Evolutionary conservation across 1,140 invertebrate species (phyloP), one percentile per base, ranked within the genome.

Genomic region (Conus betulinus): DNA sequence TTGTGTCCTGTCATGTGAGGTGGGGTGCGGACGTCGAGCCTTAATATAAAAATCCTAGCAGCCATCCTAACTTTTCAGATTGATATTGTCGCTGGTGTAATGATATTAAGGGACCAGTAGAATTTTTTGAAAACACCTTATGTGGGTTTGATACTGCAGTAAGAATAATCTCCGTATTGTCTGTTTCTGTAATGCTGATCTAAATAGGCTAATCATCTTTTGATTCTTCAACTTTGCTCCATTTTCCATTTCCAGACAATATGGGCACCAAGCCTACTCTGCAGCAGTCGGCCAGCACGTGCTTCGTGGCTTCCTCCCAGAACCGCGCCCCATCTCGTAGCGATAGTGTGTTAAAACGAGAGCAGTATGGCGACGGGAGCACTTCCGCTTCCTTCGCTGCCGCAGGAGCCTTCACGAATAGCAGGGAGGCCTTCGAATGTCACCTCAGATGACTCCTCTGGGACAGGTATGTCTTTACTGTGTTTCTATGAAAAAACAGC

Each of bases 221-320:
- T 39, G 39, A 39, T 39, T 39, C 39, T 39, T 39, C 39, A 39
- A 39, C 39, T 3, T 39, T 39, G 39, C 39, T 39, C 39, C 39
- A 39, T 39, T 39, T 39, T 39, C 39, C 39, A 39, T 20, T 78
- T 74, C 4, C 84, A 94, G 94, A 94, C 53, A 93, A 94, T 55
- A 90, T 81, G 10, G 93, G 93, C 7, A 51, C 90, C 2, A 90
- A 93, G 15, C 93, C 92, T 10, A 93, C 91, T 63, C 90, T 94
- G 5, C 91, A 92, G 13, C 93, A 93, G 53, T 90, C 93, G 27
- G 93, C 94, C 5, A 92, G 94, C 27, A 94, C 93, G 5, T 94
- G 94, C 85, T 94, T 94, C 84, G 91, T 94, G 27, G 94, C 93
- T 60, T 93, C 67, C 17, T 93, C 67, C n/a, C 88, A 92, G 27